A percentile compares a stretch with the other conserved stretches of the same genome.
These are phyloP conservation scores for Sipha maydis DNA, from an alignment of 2,888 invertebrate genomes.

Conservation along the genomic window DNA sequence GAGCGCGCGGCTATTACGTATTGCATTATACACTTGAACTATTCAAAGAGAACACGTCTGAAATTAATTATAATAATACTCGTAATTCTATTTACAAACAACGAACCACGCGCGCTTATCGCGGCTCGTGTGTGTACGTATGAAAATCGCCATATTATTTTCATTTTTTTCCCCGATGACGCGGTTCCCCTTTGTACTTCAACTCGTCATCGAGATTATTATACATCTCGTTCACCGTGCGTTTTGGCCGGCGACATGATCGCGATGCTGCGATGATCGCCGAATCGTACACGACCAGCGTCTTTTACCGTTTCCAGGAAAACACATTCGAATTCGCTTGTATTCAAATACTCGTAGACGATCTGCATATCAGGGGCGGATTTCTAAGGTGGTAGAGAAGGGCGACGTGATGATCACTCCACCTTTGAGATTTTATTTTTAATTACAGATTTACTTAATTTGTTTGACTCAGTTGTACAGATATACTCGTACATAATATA, in stretches of 20 bases:
- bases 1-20: too few relatives aligned
- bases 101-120: background rate
- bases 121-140: background rate
- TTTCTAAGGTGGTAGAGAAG: too few relatives aligned
- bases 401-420: too few relatives aligned
- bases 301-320: background rate
- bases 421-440: too few relatives aligned
- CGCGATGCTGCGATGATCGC: too few relatives aligned
- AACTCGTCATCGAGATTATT: background rate
- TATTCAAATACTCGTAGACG: too few relatives aligned
- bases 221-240: background rate
- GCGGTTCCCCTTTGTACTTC: too few relatives aligned
- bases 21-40: background rate
- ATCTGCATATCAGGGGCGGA: too few relatives aligned
- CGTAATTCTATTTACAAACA: background rate
- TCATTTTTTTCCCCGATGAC: background rate
- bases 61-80: conserved; percentile 3
- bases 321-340: background rate
- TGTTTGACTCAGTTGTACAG: too few relatives aligned
- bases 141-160: background rate
- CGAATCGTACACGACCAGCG: background rate
- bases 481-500: too few relatives aligned
- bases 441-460: too few relatives aligned
- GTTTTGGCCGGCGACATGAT: background rate
- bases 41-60: background rate